Base-by-base conservation (phyloP, 2,888 invertebrate genomes). In the Pseudococcus longispinus region DNA sequence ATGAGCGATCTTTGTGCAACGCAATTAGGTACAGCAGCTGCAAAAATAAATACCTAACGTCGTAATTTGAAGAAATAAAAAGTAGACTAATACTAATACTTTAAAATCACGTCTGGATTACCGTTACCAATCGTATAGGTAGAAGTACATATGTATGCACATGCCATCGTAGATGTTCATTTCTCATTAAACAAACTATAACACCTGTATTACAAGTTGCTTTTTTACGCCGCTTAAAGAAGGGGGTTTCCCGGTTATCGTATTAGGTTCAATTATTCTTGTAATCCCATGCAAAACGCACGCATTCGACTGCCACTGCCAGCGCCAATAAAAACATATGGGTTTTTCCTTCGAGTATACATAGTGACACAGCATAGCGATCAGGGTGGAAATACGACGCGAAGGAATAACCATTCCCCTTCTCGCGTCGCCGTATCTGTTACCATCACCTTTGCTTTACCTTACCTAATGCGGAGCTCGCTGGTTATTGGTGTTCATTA, bases 281-380 rank as follows among this genome's bases (percentile, higher is more conserved):
- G 18, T 70, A 70, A 70, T 70, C 29, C 29, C 70, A 18, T 70
- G 70, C 26, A 29, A 70, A 29, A 70, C 70, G 70, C 29, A 70
- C 29, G 70, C 18, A 70, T 70, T 29, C 70, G 26, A 32, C 32
- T 32, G 32, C 37, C 37, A 37, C 65, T 23, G 65, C 65, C 65
- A 65, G 70, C 70, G 70, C 70, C 70, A 70, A 70, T 70, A 70
- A 65, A 70, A 15, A 70, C 18, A 70, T 70, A 23, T 15, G 77
- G 77, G 77, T 80, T 80, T 80, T 80, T 20, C 77, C 77, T 80
- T 13, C 26, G 5, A 6, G 77, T 37, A n/a, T 26, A 15, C 13
- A n/a, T n/a, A 74, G 74, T 80, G 29, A 80, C 77, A 80, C 77
- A 80, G 60, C 77, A 74, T n/a, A n/a, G 32, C 74, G 77, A 20